Base-by-base conservation (phyloP, 2,888 invertebrate species). In the Trypoxylon attenuatum region DNA sequence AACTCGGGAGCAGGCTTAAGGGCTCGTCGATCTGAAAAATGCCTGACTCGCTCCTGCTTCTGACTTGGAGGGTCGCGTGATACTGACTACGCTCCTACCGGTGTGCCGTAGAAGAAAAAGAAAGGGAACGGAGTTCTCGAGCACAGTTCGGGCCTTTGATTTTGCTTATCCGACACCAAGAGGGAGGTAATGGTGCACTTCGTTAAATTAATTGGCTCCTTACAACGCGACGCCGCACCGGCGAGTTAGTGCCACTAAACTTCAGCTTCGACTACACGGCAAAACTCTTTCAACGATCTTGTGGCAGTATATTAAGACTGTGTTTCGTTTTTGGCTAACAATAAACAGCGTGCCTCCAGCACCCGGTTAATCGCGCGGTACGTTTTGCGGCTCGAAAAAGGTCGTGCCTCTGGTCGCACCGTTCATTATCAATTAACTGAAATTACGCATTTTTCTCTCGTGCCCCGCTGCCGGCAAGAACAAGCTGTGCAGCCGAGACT, bases 131-230 rank as follows among this genome's bases (percentile, higher is more conserved):
- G 43, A 51, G 46, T 60, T 60, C 59, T 61, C 56, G 58, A 69
- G 61, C 68, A 25, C 3, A 69, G 64, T 66, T 71, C 56, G 63
- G 59, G 42, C 62, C 71, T 69, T 73, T 75, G 69, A 75, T 71
- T 78, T 71, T 69, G 72, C 70, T 76, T 74, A 69, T 78, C 72
- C 74, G 61, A 73, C 78, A 78, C 76, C 63, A 42, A 62, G 69
- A 69, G 68, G 54, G 66, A 74, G 70, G 66, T 76, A 75, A 79
- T 76, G 76, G 76, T 65, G 69, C 71, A 79, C 78, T 79, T 79
- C 75, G 77, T 79, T 78, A 79, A 76, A 78, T 79, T 79, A 78
- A 79, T 79, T 76, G 76, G 75, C 69, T 73, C 63, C 68, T 71
- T 61, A 64, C 60, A 53, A 61, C 64, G 54, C 68, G 62, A 62